Conservation (phyloP, 2,113 vertebrate species). For the Periophthalmus modestus region DNA sequence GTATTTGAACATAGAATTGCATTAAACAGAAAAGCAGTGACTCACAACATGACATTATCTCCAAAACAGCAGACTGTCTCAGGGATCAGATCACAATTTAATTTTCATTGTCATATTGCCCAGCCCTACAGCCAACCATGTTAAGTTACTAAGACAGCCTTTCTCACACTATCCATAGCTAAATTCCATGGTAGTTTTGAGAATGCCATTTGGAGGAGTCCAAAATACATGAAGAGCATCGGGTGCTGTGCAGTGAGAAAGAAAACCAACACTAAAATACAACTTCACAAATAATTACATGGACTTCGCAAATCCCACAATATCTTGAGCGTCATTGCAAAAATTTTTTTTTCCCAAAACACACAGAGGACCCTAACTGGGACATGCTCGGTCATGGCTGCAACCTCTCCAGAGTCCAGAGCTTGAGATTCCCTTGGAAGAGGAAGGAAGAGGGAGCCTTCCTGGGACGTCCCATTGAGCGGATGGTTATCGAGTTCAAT, state of each 20-base stretch:
- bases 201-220: too few species aligned
- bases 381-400: not conserved
- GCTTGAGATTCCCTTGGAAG: conserved; percentile 35
- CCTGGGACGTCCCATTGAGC: conserved; percentile 31
- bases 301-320: not conserved
- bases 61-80: too few species aligned
- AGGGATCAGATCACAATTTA: too few species aligned
- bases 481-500: conserved; percentile 47
- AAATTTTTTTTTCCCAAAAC: conserved; percentile 7
- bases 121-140: too few species aligned
- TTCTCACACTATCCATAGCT: not conserved
- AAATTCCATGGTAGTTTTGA: too few species aligned
- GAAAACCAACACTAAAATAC: too few species aligned
- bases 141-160: too few species aligned
- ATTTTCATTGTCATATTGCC: too few species aligned
- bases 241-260: not conserved
- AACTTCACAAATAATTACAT: not conserved
- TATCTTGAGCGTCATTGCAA: conserved; percentile 5
- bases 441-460: conserved; percentile 49
- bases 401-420: conserved; percentile 4
- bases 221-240: too few species aligned
- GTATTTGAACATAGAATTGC: too few species aligned
- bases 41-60: too few species aligned
- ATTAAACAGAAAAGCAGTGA: too few species aligned
- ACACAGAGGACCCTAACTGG: not conserved